Evolutionary conservation across 2,797 vertebrate genomes (phyloP), one percentile per base, ranked within the genome.

Genomic region (Typhlichthys subterraneus): DNA sequence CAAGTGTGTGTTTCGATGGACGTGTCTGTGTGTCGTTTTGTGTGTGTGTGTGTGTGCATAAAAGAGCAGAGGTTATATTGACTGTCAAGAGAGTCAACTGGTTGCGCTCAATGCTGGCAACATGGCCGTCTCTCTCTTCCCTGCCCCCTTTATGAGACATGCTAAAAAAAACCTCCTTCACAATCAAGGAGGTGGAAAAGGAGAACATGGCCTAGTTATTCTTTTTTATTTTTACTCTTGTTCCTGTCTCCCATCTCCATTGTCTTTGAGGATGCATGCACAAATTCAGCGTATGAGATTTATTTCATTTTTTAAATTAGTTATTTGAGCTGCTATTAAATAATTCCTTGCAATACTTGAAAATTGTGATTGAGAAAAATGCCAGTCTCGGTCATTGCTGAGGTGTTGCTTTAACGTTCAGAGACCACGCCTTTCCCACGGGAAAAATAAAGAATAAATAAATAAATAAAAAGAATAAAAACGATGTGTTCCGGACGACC

Each of bases 241-340:
- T 72, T 73, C 70, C 79, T 62, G 31, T 75, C 75, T 71, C 66
- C 58, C 65, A 60, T 77, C 69, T 79, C 71, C 69, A 60, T 72
- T 62, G 61, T 85, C 81, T 81, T 82, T 79, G 78, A 87, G 81
- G 80, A 91, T 77, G 88, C 91, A 93, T 92, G 91, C 90, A 91
- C 78, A 89, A 88, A 87, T 87, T 90, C 81, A 86, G 83, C 79
- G 77, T 86, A 87, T 81, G 81, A 79, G 75, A 72, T 80, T 75
- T 78, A 66, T 72, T 76, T 70, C 12, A 42, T 59, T 38, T 23
- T 60, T 42, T 63, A 49, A 13, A 54, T 52, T 54, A 14, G 75
- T 86, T 62, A 77, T 78, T 80, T 71, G 57, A 77, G 80, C 82
- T 76, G 70, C 80, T 69, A 82, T 79, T 69, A 81, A 85, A 83